phyloP scores from a whole-genome alignment of 2,888 invertebrate genomes.

The Drosophila histrio region DNA sequence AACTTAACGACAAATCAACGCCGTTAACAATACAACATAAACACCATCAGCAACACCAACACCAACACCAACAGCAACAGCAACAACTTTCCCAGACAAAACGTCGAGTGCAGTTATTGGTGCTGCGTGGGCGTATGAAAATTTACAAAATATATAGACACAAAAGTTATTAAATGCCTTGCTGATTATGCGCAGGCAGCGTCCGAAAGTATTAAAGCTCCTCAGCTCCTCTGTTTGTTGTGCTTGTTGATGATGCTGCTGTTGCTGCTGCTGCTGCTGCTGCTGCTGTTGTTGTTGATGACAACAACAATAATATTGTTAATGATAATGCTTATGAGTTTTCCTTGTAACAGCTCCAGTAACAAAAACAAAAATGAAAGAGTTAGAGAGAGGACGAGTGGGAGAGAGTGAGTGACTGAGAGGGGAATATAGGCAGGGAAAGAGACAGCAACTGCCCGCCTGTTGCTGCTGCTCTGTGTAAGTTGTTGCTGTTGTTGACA shows the following conservation, averaged over 20 bases:
- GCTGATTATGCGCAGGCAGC: slow-evolving; percentile 76
- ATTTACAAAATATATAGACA: slow-evolving; percentile 66
- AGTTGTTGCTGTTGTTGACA: slow-evolving; percentile 36
- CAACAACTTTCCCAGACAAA: slow-evolving; percentile 74
- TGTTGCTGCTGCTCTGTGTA: slow-evolving; percentile 20
- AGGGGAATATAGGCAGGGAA: background rate
- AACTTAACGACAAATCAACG: slow-evolving; percentile 80
- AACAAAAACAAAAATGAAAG: slow-evolving; percentile 14
- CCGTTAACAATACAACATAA: slow-evolving; percentile 39
- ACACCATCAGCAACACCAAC: slow-evolving; percentile 25
- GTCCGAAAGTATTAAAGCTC: slow-evolving; percentile 19
- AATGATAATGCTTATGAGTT: slow-evolving; percentile 81
- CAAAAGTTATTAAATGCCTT: slow-evolving; percentile 77
- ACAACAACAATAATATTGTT: slow-evolving; percentile 82
- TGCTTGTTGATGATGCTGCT: slow-evolving; percentile 68
- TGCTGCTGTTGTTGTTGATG: slow-evolving; percentile 52
- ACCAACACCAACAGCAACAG: slow-evolving; percentile 30
- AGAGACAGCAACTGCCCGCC: slow-evolving; percentile 12
- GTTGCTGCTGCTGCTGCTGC: slow-evolving; percentile 36
- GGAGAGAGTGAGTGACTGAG: background rate
- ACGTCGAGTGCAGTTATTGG: slow-evolving; percentile 24
- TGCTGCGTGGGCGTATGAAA: slow-evolving; percentile 65
- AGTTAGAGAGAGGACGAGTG: background rate
- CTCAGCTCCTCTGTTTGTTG: slow-evolving; percentile 54
- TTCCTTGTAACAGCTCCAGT: slow-evolving; percentile 61